These are phyloP conservation scores for Doris montereyensis DNA, from an alignment of 2,888 invertebrate species.

Conservation along the genomic window DNA sequence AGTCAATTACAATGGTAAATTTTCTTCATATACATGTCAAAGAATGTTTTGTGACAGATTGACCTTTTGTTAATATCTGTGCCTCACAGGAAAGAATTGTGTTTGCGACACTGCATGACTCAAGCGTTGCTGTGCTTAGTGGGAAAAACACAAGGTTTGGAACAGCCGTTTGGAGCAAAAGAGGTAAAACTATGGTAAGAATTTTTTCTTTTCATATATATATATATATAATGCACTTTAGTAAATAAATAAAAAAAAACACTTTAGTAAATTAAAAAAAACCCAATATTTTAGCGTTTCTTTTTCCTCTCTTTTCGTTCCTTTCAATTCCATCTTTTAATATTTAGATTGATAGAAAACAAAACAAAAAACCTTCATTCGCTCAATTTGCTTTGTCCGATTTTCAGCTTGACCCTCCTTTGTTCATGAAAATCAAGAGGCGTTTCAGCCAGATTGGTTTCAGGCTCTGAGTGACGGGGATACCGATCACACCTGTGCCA, in stretches of 20 bases:
- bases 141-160: constrained; percentile 83
- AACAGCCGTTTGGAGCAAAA: constrained; percentile 85
- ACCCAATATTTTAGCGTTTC: too few relatives aligned
- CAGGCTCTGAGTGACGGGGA: constrained; percentile 86
- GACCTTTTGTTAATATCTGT: too few relatives aligned
- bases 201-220: too few relatives aligned
- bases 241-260: too few relatives aligned
- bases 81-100: constrained; percentile 74
- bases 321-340: too few relatives aligned
- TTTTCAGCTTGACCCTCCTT: constrained; percentile 75
- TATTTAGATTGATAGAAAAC: too few relatives aligned
- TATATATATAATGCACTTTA: too few relatives aligned
- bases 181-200: constrained; percentile 81
- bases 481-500: constrained; percentile 79
- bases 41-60: too few relatives aligned
- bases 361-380: too few relatives aligned
- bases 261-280: neutral
- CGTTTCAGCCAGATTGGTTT: constrained; percentile 86
- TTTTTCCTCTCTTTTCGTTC: too few relatives aligned
- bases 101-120: constrained; percentile 80
- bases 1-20: too few relatives aligned
- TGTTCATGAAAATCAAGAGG: constrained; percentile 83
- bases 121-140: constrained; percentile 78
- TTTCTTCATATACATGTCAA: too few relatives aligned
- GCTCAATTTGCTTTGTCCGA: neutral